Evolutionary conservation across 2,888 invertebrate species (phyloP).

Genomic region (Stenotaenia linearis): DNA sequence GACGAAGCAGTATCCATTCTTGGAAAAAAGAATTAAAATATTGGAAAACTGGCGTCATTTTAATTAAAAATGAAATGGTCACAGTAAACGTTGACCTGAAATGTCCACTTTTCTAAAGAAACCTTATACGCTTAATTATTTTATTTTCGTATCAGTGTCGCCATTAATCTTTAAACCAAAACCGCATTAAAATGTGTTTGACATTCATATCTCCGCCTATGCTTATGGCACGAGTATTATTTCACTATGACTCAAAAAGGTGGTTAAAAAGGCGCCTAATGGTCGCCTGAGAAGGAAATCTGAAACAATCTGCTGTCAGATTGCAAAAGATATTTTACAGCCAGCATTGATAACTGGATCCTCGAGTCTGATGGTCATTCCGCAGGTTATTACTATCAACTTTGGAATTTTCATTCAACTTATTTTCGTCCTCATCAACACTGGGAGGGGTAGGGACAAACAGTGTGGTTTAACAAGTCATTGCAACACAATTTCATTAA

Average conservation of each 20-base stretch:
- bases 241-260: conserved; percentile 4
- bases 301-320: conserved; percentile 26
- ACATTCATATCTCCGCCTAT: too few species aligned
- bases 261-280: background rate
- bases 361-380: background rate
- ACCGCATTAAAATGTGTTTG: too few species aligned
- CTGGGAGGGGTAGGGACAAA: background rate
- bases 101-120: too few species aligned
- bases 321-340: conserved; percentile 26
- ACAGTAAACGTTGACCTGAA: too few species aligned
- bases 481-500: conserved; percentile 20
- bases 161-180: too few species aligned
- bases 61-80: too few species aligned
- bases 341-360: conserved; percentile 18
- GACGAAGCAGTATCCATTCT: too few species aligned
- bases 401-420: conserved; percentile 8
- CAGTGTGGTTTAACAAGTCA: background rate
- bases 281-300: conserved; percentile 12
- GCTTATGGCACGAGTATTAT: background rate
- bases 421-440: background rate
- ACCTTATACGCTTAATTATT: too few species aligned
- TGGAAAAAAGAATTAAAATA: too few species aligned
- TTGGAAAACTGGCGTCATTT: too few species aligned
- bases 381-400: conserved; percentile 19
- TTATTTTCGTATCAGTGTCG: too few species aligned